These are phyloP conservation scores for Pristionchus mayeri DNA, from an alignment of 2,888 invertebrate genomes.

Conservation along the genomic window DNA sequence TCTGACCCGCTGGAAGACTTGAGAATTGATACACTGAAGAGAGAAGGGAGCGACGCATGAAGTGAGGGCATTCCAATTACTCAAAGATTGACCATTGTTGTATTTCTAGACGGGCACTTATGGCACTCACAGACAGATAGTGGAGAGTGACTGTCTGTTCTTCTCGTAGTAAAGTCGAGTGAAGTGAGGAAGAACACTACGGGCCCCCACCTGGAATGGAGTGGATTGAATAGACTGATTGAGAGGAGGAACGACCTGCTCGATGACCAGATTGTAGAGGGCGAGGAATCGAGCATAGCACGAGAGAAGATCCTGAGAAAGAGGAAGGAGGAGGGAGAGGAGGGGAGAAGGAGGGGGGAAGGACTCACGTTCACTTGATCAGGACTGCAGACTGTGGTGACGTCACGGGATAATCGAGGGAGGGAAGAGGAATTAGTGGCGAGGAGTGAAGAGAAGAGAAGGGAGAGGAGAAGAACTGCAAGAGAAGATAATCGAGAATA, in stretches of 20 bases:
- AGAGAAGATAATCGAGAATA: not conserved
- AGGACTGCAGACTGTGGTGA: constrained; percentile 16
- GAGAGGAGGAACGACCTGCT: not conserved
- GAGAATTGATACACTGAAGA: constrained; percentile 34
- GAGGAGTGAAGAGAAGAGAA: not conserved
- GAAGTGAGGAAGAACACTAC: constrained; percentile 38
- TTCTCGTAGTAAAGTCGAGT: constrained; percentile 27
- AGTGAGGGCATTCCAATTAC: not conserved
- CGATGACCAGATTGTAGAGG: constrained; percentile 5
- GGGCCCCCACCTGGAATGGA: not conserved
- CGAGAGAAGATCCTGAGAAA: constrained; percentile 28
- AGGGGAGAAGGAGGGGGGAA: no score
- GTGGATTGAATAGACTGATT: not conserved
- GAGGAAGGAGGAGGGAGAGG: no score
- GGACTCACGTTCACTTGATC: constrained; percentile 8
- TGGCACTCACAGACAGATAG: constrained; percentile 33
- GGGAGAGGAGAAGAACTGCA: not conserved
- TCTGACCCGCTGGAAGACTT: constrained; percentile 1
- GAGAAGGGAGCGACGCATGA: constrained; percentile 19
- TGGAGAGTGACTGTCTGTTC: not conserved
- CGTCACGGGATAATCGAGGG: not conserved
- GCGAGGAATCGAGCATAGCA: constrained; percentile 41
- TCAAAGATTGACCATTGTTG: not conserved
- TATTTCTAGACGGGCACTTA: not conserved
- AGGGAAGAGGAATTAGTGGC: not conserved